Evolutionary conservation across 2,888 invertebrate species (phyloP), one percentile per base, ranked within the genome.

Genomic region (Empis livida): DNA sequence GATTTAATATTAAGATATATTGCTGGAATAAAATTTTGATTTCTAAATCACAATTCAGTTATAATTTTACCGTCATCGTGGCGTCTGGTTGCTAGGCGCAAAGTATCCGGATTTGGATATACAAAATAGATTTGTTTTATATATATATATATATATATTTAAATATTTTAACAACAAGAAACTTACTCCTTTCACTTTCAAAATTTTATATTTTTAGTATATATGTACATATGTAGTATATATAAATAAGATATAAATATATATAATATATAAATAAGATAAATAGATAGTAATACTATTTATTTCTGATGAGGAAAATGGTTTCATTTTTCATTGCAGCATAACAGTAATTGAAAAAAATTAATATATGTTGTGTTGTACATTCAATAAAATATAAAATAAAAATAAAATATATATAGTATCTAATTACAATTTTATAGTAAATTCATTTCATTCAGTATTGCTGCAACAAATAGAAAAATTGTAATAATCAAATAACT

Each of bases 11-110:
- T 42, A 23, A 55, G 59, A 57, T 61, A 63, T 64, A 64, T 68
- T 65, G 66, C 68, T 64, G 63, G 66, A 68, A 68, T 67, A 68
- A 68, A 62, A 61, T 67, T 65, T 35, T 23, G 2, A 44, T 44
- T 32, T 45, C 49, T 61, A 66, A 67, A 63, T 68, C 63, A 59
- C 60, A 63, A 63, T 67, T 69, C 70, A 69, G 69, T 69, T 68
- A 67, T 67, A 68, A 67, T 68, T 70, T 65, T 65, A 66, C 68
- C 68, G 68, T 68, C 67, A 61, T 59, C 65, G 63, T 62, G 65
- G 60, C 61, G 62, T 59, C 57, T 61, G 60, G 67, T 67, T 67
- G 66, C 67, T 66, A 67, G 59, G 67, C 57, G 57, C 55, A 59
- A 55, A 35, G 13, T 35, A n/a, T 13, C 35, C n/a, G 35, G 23